Evolutionary conservation across 2,797 vertebrate species (phyloP), one percentile per base, ranked within the genome.

Genomic region (Crax fasciolata): DNA sequence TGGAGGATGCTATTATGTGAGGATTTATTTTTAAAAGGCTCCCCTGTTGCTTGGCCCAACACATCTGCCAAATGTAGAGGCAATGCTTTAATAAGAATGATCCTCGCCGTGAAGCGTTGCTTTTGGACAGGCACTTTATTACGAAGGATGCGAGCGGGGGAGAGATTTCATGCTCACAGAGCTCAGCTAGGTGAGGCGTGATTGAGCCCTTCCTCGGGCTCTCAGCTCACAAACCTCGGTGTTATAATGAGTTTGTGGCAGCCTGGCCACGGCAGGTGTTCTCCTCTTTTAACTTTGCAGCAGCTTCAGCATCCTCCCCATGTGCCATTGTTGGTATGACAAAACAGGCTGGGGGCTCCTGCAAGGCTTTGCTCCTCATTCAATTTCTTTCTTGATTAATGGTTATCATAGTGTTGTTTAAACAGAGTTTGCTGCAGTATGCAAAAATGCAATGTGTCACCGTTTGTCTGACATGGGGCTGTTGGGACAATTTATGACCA

Each of bases 191-290:
- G 27, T 66, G 70, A 71, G n/a, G 23, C 1, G 3, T 38, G 57
- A 19, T 28, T 0, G 2, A 82, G 39, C 30, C 49, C 58, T 51
- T 59, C 28, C 41, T 66, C 18, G 14, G 48, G 44, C 46, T 63
- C 28, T 63, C 0, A 1, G 86, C 70, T 80, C 9, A 13, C 43
- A 39, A 39, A 17, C 23, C 2, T 0, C 48, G 52, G 27, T 6
- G 41, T 6, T 49, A 35, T 4, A 55, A 59, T 1, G 8, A 21
- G 23, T 46, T 41, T 63, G 84, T 85, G 90, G 43, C 58, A 44
- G 39, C 62, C 6, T 0, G 13, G 39, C 13, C 54, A 7, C 59
- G 67, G 71, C 1, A 0, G 44, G 24, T 66, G 21, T 32, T 52
- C 61, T 4, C 6, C 61, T 4, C 6, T 59, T 59, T 67, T 55